Percentiles rank a stretch among this genome's conserved stretches.
Evolutionary conservation across 2,113 vertebrate genomes (phyloP).

Genomic region (Solenodon paradoxus): DNA sequence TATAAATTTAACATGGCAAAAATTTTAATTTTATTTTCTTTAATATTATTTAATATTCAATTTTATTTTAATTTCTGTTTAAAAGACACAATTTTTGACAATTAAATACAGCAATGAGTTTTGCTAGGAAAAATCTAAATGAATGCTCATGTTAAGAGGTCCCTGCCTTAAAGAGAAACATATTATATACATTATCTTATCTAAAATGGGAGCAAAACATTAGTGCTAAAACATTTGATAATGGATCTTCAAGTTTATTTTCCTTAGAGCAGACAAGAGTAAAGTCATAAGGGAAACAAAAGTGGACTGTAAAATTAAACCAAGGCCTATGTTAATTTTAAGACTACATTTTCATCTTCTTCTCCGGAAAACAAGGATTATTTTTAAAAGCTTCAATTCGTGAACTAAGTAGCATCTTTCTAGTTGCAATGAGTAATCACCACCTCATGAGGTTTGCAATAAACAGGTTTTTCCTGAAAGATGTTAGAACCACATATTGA

Average conservation of each 20-base stretch:
- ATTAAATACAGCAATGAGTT: background rate
- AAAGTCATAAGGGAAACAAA: slow-evolving; percentile 8
- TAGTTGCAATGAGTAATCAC: slow-evolving; percentile 55
- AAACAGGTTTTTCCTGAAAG: slow-evolving; percentile 82
- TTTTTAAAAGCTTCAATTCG: slow-evolving; percentile 18
- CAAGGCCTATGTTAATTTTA: background rate
- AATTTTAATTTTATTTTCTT: too few species aligned
- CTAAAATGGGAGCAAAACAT: background rate
- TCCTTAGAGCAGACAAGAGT: background rate
- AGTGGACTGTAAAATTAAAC: slow-evolving; percentile 27
- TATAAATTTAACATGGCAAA: background rate
- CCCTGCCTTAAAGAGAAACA: background rate
- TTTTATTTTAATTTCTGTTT: too few species aligned
- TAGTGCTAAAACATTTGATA: background rate
- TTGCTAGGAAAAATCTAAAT: slow-evolving; percentile 35
- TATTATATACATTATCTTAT: background rate
- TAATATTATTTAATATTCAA: too few species aligned
- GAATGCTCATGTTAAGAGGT: background rate
- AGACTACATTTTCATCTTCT: slow-evolving; percentile 4
- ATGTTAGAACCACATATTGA: slow-evolving; percentile 68
- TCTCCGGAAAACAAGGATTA: background rate
- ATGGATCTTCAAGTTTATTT: background rate
- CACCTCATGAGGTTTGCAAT: slow-evolving; percentile 71
- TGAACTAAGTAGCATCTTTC: slow-evolving; percentile 52
- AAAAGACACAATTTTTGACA: background rate